A percentile compares a stretch with the other conserved stretches of the same genome.
Conservation (phyloP, 2,888 invertebrate genomes). For the Amblyteles armatorius region DNA sequence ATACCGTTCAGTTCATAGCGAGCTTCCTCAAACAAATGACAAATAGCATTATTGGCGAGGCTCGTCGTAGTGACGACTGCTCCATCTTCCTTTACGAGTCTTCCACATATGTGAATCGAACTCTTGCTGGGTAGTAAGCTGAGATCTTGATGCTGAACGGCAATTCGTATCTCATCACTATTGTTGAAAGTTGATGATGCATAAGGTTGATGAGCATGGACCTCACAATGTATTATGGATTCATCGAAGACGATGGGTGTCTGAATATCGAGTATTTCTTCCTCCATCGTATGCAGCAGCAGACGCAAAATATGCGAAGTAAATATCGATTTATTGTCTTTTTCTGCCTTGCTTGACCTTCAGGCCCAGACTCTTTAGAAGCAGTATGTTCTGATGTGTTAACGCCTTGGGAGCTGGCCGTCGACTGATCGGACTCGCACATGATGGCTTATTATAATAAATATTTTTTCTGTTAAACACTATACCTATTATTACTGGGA, state of each 20-base stretch:
- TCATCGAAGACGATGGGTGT: constrained; percentile 55
- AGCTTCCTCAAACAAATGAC: constrained; percentile 78
- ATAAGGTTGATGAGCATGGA: constrained; percentile 48
- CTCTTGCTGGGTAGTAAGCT: constrained; percentile 59
- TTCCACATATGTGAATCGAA: constrained; percentile 62
- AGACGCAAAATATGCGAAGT: background rate
- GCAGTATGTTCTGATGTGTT: too few relatives aligned
- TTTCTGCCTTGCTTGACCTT: too few relatives aligned
- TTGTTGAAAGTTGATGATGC: constrained; percentile 44
- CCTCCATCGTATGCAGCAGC: constrained; percentile 23
- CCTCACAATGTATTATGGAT: constrained; percentile 40
- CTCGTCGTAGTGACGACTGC: background rate
- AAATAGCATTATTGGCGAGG: constrained; percentile 60
- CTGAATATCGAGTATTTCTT: background rate
- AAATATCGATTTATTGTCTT: too few relatives aligned
- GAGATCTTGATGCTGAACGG: constrained; percentile 34
- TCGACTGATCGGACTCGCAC: constrained; percentile 26
- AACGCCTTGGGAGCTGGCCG: background rate
- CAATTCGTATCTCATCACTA: too few relatives aligned
- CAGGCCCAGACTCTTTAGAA: too few relatives aligned
- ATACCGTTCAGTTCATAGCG: constrained; percentile 79
- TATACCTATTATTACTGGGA: constrained; percentile 38
- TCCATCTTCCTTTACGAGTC: constrained; percentile 16
- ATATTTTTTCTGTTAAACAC: constrained; percentile 19
- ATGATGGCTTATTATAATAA: constrained; percentile 29